phyloP scores from a whole-genome alignment of 1,140 invertebrate genomes.

The Oppia nitens region DNA sequence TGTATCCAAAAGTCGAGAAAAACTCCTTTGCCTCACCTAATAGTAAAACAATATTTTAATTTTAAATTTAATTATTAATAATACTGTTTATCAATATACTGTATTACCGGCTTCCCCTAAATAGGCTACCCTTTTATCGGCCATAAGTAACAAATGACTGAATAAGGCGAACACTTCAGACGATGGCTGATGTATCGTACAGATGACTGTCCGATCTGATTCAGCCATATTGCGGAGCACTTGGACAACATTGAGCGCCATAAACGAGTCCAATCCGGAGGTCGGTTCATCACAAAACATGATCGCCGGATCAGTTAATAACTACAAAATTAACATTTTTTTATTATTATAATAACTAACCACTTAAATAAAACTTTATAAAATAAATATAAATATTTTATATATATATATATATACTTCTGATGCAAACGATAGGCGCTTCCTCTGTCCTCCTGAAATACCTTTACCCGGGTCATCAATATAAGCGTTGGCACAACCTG shows the following conservation, averaged over 20 bases:
- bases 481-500: slow-evolving; percentile 50
- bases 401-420: slow-evolving; percentile 55
- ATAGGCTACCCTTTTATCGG: slow-evolving; percentile 78
- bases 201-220: slow-evolving; percentile 79
- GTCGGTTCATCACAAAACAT: slow-evolving; percentile 97
- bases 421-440: slow-evolving; percentile 82
- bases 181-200: slow-evolving; percentile 90
- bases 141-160: slow-evolving; percentile 72
- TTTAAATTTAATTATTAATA: not conserved
- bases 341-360: too few relatives aligned
- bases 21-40: slow-evolving; percentile 7
- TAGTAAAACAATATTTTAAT: too few relatives aligned
- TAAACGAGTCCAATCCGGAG: slow-evolving; percentile 75
- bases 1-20: slow-evolving; percentile 28
- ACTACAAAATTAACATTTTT: slow-evolving; percentile 31
- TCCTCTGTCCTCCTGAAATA: slow-evolving; percentile 87
- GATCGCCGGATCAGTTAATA: slow-evolving; percentile 80
- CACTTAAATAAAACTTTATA: not conserved
- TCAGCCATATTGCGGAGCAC: slow-evolving; percentile 48
- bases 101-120: slow-evolving; percentile 63
- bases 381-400: too few relatives aligned
- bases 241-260: slow-evolving; percentile 74
- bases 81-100: slow-evolving; percentile 32
- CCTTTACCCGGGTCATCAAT: slow-evolving; percentile 82
- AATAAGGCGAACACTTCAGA: slow-evolving; percentile 84